A percentile compares a stretch with the other conserved stretches of the same genome.
These are phyloP conservation scores for Cheilosia vulpina DNA, from an alignment of 2,888 invertebrate species.

Conservation along the genomic window DNA sequence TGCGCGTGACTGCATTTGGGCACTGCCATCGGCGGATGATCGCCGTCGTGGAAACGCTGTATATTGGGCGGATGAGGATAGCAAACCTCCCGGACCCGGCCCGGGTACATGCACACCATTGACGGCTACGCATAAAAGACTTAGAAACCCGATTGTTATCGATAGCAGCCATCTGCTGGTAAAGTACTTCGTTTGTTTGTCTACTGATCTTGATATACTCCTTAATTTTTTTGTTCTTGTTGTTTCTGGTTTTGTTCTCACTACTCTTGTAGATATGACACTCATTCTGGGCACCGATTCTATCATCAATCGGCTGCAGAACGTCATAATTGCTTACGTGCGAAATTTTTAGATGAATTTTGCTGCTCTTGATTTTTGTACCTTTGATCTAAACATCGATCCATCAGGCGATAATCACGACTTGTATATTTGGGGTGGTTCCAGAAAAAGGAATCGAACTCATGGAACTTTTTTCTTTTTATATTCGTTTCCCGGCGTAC, in stretches of 20 bases:
- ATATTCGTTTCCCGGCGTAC: constrained; percentile 8
- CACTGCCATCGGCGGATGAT: constrained; percentile 80
- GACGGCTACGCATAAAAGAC: constrained; percentile 61
- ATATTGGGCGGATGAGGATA: constrained; percentile 79
- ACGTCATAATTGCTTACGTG: constrained; percentile 77
- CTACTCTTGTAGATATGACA: constrained; percentile 70
- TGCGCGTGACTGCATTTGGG: constrained; percentile 93
- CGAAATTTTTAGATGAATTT: constrained; percentile 61
- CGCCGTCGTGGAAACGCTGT: constrained; percentile 82
- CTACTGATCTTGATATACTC: constrained; percentile 44
- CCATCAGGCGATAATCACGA: constrained; percentile 72
- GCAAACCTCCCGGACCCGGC: constrained; percentile 77
- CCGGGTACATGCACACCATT: constrained; percentile 78
- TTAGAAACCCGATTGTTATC: constrained; percentile 75
- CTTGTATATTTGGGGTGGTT: constrained; percentile 19
- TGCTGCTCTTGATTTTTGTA: constrained; percentile 72
- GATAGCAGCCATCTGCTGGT: constrained; percentile 61
- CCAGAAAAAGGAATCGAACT: constrained; percentile 12
- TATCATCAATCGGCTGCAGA: constrained; percentile 77
- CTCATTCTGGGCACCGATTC: constrained; percentile 77
- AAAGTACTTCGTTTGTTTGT: constrained; percentile 31
- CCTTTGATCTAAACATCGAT: constrained; percentile 72
- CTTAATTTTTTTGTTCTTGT: constrained; percentile 35
- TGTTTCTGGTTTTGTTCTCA: constrained; percentile 48
- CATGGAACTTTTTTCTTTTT: neutral